phyloP scores from a whole-genome alignment of 1,140 invertebrate species.

The Rhagoletis zephyria region DNA sequence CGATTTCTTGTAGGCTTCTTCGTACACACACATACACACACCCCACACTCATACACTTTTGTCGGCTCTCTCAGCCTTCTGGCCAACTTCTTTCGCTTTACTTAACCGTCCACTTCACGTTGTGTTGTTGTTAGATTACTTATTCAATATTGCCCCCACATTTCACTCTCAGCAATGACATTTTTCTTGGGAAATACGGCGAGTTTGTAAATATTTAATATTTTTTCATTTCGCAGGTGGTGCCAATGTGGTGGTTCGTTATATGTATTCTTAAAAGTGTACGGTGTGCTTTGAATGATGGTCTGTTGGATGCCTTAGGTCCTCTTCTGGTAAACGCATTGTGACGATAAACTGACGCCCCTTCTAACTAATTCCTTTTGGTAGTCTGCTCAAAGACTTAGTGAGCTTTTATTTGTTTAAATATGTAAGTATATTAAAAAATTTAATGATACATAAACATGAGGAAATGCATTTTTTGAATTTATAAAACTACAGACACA shows the following conservation, averaged over 20 bases:
- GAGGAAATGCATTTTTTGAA: not conserved
- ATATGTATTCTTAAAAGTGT: not conserved
- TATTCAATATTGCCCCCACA: not conserved
- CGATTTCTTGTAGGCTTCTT: no score
- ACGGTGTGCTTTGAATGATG: not conserved
- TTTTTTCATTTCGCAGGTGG: not conserved
- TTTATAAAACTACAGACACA: constrained; percentile 29
- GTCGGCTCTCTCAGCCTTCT: no score
- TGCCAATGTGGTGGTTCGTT: constrained; percentile 10
- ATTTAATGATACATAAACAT: not conserved
- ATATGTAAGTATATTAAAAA: not conserved
- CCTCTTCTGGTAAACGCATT: not conserved
- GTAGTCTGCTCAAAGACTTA: not conserved
- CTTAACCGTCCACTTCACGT: not conserved
- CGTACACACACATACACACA: no score
- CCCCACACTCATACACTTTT: no score
- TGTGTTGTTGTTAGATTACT: not conserved
- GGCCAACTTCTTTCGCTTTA: no score
- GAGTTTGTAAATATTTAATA: not conserved
- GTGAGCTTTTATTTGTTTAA: not conserved
- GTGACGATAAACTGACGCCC: constrained; percentile 32
- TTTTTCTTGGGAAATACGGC: no score
- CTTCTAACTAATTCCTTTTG: not conserved
- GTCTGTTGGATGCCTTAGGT: not conserved
- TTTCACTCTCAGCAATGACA: not conserved